Conservation (phyloP, 2,113 vertebrate genomes). For the Triplophysa rosa region DNA sequence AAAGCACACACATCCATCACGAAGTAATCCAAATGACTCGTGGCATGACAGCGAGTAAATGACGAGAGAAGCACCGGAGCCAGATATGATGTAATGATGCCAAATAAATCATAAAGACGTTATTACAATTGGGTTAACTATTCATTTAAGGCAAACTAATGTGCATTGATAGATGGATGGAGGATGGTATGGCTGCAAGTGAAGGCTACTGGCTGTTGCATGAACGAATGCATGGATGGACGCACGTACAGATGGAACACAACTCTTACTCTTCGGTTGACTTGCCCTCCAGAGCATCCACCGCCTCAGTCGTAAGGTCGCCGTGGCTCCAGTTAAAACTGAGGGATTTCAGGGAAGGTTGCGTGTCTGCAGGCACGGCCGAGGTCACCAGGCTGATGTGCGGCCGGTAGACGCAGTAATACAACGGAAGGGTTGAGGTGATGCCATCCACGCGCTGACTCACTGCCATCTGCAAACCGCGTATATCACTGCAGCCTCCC, state of each 20-base stretch:
- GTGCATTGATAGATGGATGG: background rate
- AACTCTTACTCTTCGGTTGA: slow-evolving; percentile 80
- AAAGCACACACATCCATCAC: no score
- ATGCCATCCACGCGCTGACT: slow-evolving; percentile 84
- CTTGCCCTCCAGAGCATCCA: slow-evolving; percentile 85
- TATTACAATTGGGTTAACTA: no score
- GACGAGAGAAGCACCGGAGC: no score
- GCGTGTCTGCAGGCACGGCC: slow-evolving; percentile 58
- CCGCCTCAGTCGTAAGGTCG: slow-evolving; percentile 82
- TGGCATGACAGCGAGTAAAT: no score
- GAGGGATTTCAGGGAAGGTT: slow-evolving; percentile 57
- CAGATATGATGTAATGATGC: no score
- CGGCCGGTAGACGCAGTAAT: slow-evolving; percentile 84
- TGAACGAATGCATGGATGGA: background rate
- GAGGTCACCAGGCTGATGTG: slow-evolving; percentile 78
- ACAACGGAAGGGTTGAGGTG: slow-evolving; percentile 81
- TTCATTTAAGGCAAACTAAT: no score
- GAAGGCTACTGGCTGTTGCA: no score
- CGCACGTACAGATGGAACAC: background rate
- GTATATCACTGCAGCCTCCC: slow-evolving; percentile 73
- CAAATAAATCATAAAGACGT: no score
- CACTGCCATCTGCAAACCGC: slow-evolving; percentile 84
- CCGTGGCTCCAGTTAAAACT: slow-evolving; percentile 88
- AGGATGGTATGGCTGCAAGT: background rate
- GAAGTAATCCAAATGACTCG: no score